Evolutionary conservation across 2,113 vertebrate species (phyloP).

Genomic region (Psilopsiagon aymara): DNA sequence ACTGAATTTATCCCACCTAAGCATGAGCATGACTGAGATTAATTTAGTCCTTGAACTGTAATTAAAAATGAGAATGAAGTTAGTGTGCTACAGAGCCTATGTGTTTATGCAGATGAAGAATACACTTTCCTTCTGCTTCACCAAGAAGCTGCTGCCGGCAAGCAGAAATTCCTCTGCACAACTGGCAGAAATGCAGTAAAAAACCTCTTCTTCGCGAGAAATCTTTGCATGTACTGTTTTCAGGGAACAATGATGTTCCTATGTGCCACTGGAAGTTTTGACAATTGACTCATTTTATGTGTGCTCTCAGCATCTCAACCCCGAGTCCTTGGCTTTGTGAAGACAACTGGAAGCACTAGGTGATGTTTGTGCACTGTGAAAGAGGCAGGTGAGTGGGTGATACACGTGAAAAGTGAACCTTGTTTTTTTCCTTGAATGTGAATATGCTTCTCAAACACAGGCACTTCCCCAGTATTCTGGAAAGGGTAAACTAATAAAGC

Average conservation of each 20-base stretch:
- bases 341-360: not conserved
- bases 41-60: not conserved
- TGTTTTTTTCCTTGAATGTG: fast-evolving
- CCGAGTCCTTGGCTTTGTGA: not conserved
- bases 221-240: fast-evolving
- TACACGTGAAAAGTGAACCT: fast-evolving
- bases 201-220: fast-evolving
- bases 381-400: not conserved
- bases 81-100: not conserved
- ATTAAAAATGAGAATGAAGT: not conserved
- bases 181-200: fast-evolving
- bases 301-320: not conserved
- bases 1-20: not conserved
- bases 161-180: not conserved
- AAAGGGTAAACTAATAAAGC: fast-evolving
- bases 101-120: not conserved
- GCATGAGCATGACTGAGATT: not conserved
- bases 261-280: fast-evolving
- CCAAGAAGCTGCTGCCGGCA: not conserved
- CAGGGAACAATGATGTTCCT: fast-evolving
- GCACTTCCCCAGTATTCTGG: fast-evolving
- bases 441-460: fast-evolving
- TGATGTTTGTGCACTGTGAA: fast-evolving
- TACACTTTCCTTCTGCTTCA: not conserved
- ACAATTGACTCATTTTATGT: fast-evolving